A percentile compares a stretch with the other conserved stretches of the same genome.
These are phyloP conservation scores for Macrotrachela quadricornifera DNA, from an alignment of 1,140 invertebrate species.

Conservation along the genomic window DNA sequence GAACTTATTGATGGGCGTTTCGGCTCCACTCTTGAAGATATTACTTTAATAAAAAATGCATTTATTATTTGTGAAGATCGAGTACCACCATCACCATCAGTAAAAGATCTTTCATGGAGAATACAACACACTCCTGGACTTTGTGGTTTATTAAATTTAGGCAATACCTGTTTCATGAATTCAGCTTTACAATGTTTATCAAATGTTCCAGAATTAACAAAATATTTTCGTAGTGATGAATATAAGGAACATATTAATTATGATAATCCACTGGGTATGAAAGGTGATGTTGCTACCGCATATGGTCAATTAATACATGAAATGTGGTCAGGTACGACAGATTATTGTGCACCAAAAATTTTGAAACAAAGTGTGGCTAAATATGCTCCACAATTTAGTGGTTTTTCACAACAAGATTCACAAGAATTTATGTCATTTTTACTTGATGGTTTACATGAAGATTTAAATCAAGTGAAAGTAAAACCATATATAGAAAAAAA, in stretches of 20 bases:
- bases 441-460: slow-evolving; percentile 44
- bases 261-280: slow-evolving; percentile 43
- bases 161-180: slow-evolving; percentile 47
- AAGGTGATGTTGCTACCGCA: slow-evolving; percentile 39
- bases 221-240: slow-evolving; percentile 82
- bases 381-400: slow-evolving; percentile 50
- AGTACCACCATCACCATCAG: too few species aligned
- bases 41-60: too few species aligned
- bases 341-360: slow-evolving; percentile 34
- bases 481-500: slow-evolving; percentile 31
- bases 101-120: not conserved
- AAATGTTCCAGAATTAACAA: slow-evolving; percentile 42
- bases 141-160: slow-evolving; percentile 38
- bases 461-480: slow-evolving; percentile 32
- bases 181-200: not conserved
- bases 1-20: too few species aligned
- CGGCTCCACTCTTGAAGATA: too few species aligned
- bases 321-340: slow-evolving; percentile 39
- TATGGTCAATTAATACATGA: slow-evolving; percentile 39
- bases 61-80: too few species aligned
- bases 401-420: slow-evolving; percentile 40
- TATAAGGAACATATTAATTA: slow-evolving; percentile 59
- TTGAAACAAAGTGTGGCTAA: slow-evolving; percentile 62
- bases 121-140: slow-evolving; percentile 20
- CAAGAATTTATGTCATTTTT: slow-evolving; percentile 43